Percentiles rank a stretch among this genome's conserved stretches.
Conservation (phyloP, 1,140 invertebrate genomes). For the Hyposmocoma kahamanoa region DNA sequence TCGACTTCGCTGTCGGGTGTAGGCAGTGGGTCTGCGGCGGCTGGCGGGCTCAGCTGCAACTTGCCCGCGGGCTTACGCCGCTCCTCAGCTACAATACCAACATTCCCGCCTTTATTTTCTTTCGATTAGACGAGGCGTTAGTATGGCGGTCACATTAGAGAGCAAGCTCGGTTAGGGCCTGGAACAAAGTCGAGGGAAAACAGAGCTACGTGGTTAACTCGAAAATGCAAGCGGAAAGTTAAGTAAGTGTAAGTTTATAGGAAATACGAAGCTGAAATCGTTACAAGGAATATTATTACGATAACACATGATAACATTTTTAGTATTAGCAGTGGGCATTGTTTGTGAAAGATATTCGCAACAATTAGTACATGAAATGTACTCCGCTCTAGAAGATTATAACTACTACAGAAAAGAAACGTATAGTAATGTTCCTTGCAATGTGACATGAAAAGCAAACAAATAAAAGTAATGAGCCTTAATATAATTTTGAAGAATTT, state of each 20-base stretch:
- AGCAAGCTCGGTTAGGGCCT: slow-evolving; percentile 75
- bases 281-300: slow-evolving; percentile 51
- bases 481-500: no score
- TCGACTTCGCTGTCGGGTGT: slow-evolving; percentile 70
- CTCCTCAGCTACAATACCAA: slow-evolving; percentile 72
- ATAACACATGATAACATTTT: background rate
- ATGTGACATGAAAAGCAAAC: slow-evolving; percentile 52
- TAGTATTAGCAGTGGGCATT: slow-evolving; percentile 13
- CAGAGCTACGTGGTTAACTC: slow-evolving; percentile 58
- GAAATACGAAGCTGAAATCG: slow-evolving; percentile 35
- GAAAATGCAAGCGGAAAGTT: slow-evolving; percentile 65
- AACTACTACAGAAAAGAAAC: slow-evolving; percentile 9
- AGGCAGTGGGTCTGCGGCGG: slow-evolving; percentile 44
- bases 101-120: slow-evolving; percentile 65
- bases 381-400: background rate
- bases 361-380: background rate
- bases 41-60: slow-evolving; percentile 47
- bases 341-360: slow-evolving; percentile 14
- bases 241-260: slow-evolving; percentile 44
- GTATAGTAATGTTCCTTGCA: slow-evolving; percentile 58
- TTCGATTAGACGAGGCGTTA: slow-evolving; percentile 64
- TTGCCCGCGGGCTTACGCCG: slow-evolving; percentile 58
- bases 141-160: slow-evolving; percentile 74
- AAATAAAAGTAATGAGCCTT: no score
- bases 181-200: slow-evolving; percentile 74